A percentile compares a stretch with the other conserved stretches of the same genome.
Conservation (phyloP, 2,113 vertebrate genomes). For the Pollimyrus isidori region DNA sequence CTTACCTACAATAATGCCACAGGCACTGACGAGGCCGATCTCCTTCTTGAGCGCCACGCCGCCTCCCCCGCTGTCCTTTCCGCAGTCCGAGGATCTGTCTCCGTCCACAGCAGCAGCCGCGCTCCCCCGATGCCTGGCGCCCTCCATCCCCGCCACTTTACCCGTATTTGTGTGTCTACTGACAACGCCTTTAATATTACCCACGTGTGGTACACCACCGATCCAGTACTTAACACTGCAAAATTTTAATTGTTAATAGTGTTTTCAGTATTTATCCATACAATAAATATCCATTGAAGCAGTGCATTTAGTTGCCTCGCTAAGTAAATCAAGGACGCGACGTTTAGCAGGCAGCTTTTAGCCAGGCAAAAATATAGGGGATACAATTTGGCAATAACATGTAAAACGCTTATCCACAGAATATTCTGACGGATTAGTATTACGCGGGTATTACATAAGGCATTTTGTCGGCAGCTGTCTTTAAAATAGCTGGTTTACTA, state of each 20-base stretch:
- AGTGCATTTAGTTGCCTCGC: background rate
- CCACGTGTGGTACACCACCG: background rate
- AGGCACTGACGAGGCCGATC: conserved; percentile 83
- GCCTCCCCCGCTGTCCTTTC: conserved; percentile 39
- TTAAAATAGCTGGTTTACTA: background rate
- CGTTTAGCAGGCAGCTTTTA: background rate
- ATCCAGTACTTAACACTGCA: background rate
- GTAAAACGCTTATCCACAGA: background rate
- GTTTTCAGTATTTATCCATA: background rate
- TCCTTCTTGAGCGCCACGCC: conserved; percentile 83
- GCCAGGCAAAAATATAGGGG: background rate
- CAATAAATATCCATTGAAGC: background rate
- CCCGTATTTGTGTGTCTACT: background rate
- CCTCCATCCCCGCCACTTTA: conserved; percentile 59
- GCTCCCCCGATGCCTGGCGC: conserved; percentile 58
- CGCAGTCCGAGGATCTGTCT: conserved; percentile 38
- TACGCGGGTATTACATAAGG: background rate
- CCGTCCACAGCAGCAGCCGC: conserved; percentile 38
- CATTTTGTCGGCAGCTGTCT: background rate
- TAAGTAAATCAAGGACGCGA: background rate
- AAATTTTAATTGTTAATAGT: background rate
- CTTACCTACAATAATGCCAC: conserved; percentile 87
- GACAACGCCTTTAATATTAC: background rate
- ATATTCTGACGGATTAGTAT: background rate
- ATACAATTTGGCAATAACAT: background rate